These are phyloP conservation scores for Cosmia trapezina DNA, from an alignment of 2,888 invertebrate species.

Conservation along the genomic window DNA sequence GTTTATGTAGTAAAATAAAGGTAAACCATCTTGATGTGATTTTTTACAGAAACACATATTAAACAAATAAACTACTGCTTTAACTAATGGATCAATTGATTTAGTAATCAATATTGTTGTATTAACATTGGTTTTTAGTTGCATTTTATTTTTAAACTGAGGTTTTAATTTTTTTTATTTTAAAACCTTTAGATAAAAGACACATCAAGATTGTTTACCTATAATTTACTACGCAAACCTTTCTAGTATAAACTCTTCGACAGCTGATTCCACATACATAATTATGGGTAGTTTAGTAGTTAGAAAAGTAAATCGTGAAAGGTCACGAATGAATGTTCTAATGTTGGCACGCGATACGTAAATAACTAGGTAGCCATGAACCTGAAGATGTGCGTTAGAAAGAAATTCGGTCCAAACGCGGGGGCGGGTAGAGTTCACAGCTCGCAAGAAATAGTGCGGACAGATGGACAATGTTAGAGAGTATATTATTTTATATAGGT, in stretches of 20 bases:
- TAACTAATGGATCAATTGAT: too few relatives aligned
- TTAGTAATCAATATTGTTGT: too few relatives aligned
- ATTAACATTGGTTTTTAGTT: too few relatives aligned
- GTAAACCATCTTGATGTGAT: too few relatives aligned
- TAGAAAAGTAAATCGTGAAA: constrained; percentile 62
- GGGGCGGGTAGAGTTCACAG: constrained; percentile 56
- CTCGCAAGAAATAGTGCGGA: constrained; percentile 13
- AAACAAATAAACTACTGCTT: too few relatives aligned
- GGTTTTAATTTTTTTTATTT: too few relatives aligned
- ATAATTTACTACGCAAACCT: too few relatives aligned
- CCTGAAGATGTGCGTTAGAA: constrained; percentile 69
- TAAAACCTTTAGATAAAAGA: too few relatives aligned
- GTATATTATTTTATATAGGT: background rate
- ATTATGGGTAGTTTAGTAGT: constrained; percentile 53
- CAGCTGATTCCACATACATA: constrained; percentile 53
- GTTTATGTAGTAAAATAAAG: too few relatives aligned
- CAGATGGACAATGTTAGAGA: constrained; percentile 7
- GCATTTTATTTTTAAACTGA: too few relatives aligned
- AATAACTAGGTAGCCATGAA: constrained; percentile 76
- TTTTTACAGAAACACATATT: too few relatives aligned
- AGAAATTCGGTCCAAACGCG: constrained; percentile 65
- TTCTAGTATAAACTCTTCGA: constrained; percentile 54
- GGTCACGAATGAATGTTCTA: constrained; percentile 63
- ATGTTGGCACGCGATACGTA: constrained; percentile 71
- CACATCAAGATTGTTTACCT: too few relatives aligned